Conservation (phyloP, 2,113 vertebrate genomes). For the Pseudorasbora parva region DNA sequence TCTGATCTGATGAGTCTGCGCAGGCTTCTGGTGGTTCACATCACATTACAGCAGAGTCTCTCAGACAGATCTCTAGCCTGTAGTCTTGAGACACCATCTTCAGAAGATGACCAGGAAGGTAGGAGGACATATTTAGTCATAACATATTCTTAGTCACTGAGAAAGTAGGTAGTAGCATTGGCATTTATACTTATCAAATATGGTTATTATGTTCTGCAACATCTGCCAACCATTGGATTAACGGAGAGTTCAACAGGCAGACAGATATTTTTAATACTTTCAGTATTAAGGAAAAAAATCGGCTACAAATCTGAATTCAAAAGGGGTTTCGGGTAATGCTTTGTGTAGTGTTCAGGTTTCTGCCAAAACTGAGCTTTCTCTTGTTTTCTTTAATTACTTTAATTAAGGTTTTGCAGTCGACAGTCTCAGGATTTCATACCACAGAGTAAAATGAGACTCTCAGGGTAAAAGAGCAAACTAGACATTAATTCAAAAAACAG, state of each 20-base stretch:
- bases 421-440: conserved; percentile 15
- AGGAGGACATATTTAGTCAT: conserved; percentile 2
- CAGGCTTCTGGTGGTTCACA: conserved; percentile 82
- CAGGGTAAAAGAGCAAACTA: conserved; percentile 26
- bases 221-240: too few relatives aligned
- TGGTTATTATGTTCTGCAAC: neutral
- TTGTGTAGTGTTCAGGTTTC: neutral
- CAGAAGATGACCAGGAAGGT: conserved; percentile 69
- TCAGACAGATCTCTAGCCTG: conserved; percentile 60
- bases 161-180: neutral
- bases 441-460: conserved; percentile 26
- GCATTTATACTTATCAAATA: neutral
- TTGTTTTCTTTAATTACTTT: conserved; percentile 41
- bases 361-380: conserved; percentile 3
- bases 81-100: conserved; percentile 50
- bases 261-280: neutral
- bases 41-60: conserved; percentile 66
- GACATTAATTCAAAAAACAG: neutral
- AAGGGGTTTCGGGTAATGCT: neutral
- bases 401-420: conserved; percentile 35
- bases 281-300: neutral
- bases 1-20: conserved; percentile 79
- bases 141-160: neutral
- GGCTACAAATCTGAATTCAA: neutral
- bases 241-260: neutral